phyloP scores from a whole-genome alignment of 2,888 invertebrate species.

The Cerceris ruficornis region DNA sequence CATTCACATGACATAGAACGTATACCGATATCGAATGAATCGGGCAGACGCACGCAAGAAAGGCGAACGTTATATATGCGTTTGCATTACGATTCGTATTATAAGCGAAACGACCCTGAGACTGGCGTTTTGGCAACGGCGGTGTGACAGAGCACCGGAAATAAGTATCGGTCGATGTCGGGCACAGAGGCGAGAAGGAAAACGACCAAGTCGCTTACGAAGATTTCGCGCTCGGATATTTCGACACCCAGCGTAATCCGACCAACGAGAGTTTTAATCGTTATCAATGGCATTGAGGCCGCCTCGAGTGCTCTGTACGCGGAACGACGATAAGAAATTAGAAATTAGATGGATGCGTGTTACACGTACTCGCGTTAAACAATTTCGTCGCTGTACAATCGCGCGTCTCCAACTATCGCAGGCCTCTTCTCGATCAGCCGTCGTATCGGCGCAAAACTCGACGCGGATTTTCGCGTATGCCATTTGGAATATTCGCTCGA shows the following conservation, averaged over 20 bases:
- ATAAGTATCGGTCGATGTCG: constrained; percentile 39
- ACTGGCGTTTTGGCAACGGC: constrained; percentile 35
- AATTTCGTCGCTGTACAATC: neutral
- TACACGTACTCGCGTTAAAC: neutral
- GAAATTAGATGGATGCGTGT: neutral
- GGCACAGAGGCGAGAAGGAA: constrained; percentile 7
- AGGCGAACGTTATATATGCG: neutral
- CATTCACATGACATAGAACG: too few species aligned
- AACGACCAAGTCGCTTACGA: neutral
- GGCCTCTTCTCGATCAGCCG: too few species aligned
- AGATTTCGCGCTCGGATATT: neutral
- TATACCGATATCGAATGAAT: too few species aligned
- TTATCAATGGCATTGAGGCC: constrained; percentile 27
- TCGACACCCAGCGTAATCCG: neutral
- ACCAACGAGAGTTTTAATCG: neutral
- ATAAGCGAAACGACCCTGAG: constrained; percentile 39
- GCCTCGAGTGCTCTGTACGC: neutral
- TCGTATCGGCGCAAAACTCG: neutral
- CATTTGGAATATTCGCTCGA: neutral
- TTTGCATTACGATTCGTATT: constrained; percentile 7
- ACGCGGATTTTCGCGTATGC: neutral
- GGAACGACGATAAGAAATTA: constrained; percentile 27
- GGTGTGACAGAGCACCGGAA: constrained; percentile 49
- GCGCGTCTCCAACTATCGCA: too few species aligned
- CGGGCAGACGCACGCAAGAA: too few species aligned